phyloP scores from a whole-genome alignment of 37 sponge, comb jelly and placozoan species.

The Beroe forskalii region DNA sequence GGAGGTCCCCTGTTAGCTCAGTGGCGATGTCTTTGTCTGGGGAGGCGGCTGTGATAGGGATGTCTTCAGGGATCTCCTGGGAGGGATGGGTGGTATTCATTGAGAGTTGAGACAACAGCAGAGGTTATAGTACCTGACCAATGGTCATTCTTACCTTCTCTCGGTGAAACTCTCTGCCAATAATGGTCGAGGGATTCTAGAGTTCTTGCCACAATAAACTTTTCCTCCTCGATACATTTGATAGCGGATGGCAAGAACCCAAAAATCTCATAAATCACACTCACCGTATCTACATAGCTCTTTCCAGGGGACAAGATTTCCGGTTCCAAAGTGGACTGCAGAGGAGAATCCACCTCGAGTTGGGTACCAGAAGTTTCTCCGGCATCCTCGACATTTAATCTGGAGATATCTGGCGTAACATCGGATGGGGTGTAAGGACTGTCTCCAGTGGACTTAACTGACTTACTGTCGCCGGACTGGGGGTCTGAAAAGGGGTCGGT shows the following conservation, averaged over 20 bases:
- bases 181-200: no score
- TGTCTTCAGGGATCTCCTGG: slow-evolving; percentile 30
- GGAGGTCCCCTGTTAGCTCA: not conserved
- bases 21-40: slow-evolving; percentile 16
- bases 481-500: no score
- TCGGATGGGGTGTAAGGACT: not conserved
- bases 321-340: not conserved
- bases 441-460: no score
- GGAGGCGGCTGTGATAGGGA: not conserved
- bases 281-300: not conserved
- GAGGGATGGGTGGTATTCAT: not conserved
- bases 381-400: not conserved
- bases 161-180: no score
- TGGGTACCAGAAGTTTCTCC: not conserved
- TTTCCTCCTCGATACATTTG: no score
- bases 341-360: not conserved
- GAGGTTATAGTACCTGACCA: not conserved
- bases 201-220: no score
- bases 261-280: no score
- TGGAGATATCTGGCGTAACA: not conserved
- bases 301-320: no score
- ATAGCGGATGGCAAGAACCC: no score
- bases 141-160: no score
- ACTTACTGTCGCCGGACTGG: no score
- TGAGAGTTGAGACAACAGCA: no score